A percentile compares a stretch with the other conserved stretches of the same genome.
Conservation (phyloP, 1,140 invertebrate genomes). For the Cyrtorhinus lividipennis region DNA sequence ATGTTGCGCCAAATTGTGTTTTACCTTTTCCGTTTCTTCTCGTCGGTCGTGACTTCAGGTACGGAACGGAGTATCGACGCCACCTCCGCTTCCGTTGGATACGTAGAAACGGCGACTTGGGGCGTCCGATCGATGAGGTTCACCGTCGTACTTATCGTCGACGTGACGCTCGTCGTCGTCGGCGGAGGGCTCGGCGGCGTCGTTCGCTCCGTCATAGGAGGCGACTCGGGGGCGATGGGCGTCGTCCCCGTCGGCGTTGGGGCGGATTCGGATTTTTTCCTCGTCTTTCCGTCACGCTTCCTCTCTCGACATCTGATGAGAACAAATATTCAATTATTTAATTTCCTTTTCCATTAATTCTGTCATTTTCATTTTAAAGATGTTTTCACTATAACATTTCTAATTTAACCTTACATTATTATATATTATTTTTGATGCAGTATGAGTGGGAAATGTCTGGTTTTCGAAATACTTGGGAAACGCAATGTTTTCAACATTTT, state of each 20-base stretch:
- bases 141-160: neutral
- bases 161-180: constrained; percentile 5
- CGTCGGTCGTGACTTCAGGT: constrained; percentile 15
- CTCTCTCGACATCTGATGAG: neutral
- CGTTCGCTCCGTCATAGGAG: constrained; percentile 11
- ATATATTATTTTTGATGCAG: too few relatives aligned
- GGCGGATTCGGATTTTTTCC: neutral
- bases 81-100: constrained; percentile 26
- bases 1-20: too few relatives aligned
- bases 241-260: neutral
- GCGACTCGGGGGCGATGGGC: neutral
- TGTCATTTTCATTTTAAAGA: too few relatives aligned
- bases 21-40: constrained; percentile 28
- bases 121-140: neutral
- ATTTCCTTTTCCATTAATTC: too few relatives aligned
- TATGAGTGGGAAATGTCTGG: too few relatives aligned
- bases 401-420: too few relatives aligned
- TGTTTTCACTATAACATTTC: too few relatives aligned
- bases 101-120: neutral
- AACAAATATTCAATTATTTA: too few relatives aligned
- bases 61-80: constrained; percentile 27
- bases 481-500: too few relatives aligned
- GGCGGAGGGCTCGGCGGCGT: constrained; percentile 12
- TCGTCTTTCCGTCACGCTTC: constrained; percentile 2
- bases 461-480: too few relatives aligned